Evolutionary conservation across 2,113 vertebrate genomes (phyloP).

Genomic region (Progne subis): DNA sequence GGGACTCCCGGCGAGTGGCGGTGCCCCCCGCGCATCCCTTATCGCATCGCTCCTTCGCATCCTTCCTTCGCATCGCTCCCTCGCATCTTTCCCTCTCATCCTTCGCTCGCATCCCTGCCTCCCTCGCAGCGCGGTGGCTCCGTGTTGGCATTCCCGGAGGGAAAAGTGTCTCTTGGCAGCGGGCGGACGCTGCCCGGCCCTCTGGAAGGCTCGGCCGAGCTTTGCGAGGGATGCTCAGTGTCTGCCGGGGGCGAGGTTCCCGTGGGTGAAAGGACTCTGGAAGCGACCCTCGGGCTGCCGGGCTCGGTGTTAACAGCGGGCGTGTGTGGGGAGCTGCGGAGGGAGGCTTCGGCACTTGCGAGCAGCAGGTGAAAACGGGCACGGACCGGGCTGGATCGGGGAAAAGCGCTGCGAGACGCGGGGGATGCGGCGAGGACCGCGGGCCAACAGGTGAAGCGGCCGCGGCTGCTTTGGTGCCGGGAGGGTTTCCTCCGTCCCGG

Average conservation of each 20-base stretch:
- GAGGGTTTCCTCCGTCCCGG: fast-evolving
- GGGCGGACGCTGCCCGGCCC: neutral
- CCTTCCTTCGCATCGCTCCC: fast-evolving
- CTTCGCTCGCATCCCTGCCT: neutral
- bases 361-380: neutral
- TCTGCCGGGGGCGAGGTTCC: neutral
- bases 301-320: neutral
- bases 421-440: neutral
- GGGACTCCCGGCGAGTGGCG: neutral
- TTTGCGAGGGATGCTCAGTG: neutral
- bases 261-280: neutral
- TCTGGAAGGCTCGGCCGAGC: neutral
- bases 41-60: neutral
- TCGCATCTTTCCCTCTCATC: neutral
- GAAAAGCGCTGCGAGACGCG: neutral
- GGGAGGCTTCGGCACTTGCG: neutral
- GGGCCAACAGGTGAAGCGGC: constrained; percentile 22
- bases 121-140: neutral
- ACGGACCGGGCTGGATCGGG: neutral
- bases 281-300: neutral
- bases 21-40: neutral
- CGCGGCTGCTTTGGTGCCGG: neutral
- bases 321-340: neutral
- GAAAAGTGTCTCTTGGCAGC: neutral
- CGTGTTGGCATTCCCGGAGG: neutral